phyloP scores from a whole-genome alignment of 2,888 invertebrate genomes.

The Sisyra nigra region DNA sequence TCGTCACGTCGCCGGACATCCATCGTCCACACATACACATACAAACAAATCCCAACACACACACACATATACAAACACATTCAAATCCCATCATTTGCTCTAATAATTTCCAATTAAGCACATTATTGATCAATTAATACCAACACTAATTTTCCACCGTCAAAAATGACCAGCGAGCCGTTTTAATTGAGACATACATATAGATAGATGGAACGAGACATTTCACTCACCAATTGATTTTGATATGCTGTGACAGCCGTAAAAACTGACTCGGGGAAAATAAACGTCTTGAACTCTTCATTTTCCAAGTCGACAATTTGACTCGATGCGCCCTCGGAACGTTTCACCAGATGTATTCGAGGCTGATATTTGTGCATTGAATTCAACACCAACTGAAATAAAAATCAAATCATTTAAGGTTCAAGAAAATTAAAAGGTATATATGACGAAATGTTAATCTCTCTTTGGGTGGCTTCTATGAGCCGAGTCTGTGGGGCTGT shows the following conservation, averaged over 20 bases:
- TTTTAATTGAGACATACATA: too few species aligned
- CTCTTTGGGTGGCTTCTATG: too few species aligned
- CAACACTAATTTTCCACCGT: too few species aligned
- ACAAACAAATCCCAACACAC: background rate
- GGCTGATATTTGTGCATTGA: constrained; percentile 80
- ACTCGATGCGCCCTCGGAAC: constrained; percentile 40
- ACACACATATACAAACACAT: background rate
- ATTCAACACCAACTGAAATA: constrained; percentile 57
- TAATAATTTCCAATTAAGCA: too few species aligned
- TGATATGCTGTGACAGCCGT: constrained; percentile 80
- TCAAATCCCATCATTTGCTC: background rate
- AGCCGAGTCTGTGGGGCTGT: too few species aligned
- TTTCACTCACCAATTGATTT: constrained; percentile 68
- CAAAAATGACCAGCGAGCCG: too few species aligned
- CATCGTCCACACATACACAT: background rate
- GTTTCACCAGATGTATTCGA: constrained; percentile 57
- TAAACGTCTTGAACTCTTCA: constrained; percentile 60
- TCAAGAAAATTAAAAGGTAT: too few species aligned
- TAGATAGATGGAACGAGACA: too few species aligned
- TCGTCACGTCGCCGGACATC: constrained; percentile 7
- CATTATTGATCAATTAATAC: too few species aligned
- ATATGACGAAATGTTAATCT: too few species aligned
- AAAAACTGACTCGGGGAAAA: constrained; percentile 69
- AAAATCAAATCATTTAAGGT: constrained; percentile 6
- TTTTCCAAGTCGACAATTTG: constrained; percentile 48